These are phyloP conservation scores for Teleiodes luculella DNA, from an alignment of 2,888 invertebrate species.

Conservation along the genomic window DNA sequence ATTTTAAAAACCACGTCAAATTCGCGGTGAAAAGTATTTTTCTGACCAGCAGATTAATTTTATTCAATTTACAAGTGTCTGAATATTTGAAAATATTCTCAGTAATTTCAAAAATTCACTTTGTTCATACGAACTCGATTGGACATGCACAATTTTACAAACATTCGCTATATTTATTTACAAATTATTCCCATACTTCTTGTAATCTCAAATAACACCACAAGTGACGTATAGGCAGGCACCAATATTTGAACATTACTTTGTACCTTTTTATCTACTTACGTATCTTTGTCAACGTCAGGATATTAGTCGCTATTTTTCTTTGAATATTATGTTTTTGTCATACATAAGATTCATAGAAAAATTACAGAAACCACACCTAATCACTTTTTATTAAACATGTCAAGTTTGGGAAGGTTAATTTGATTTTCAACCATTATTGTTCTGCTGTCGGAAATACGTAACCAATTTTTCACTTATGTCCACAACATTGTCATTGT, in stretches of 20 bases:
- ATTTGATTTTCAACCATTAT: too few relatives aligned
- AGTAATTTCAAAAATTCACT: constrained; percentile 22
- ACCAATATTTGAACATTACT: not conserved
- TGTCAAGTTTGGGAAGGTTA: too few relatives aligned
- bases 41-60: constrained; percentile 60
- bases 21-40: constrained; percentile 14
- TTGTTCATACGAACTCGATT: not conserved
- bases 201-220: not conserved
- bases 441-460: too few relatives aligned
- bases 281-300: not conserved
- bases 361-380: too few relatives aligned
- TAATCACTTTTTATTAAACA: too few relatives aligned
- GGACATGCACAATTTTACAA: not conserved
- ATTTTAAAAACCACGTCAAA: constrained; percentile 17
- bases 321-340: too few relatives aligned
- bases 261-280: constrained; percentile 2
- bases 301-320: too few relatives aligned
- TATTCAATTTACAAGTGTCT: constrained; percentile 23
- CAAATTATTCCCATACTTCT: not conserved
- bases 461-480: too few relatives aligned
- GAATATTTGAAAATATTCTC: not conserved
- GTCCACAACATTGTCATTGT: too few relatives aligned
- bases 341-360: too few relatives aligned
- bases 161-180: not conserved
- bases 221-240: not conserved